Conservation (phyloP, 2,888 invertebrate genomes). For the Volucella zonaria region DNA sequence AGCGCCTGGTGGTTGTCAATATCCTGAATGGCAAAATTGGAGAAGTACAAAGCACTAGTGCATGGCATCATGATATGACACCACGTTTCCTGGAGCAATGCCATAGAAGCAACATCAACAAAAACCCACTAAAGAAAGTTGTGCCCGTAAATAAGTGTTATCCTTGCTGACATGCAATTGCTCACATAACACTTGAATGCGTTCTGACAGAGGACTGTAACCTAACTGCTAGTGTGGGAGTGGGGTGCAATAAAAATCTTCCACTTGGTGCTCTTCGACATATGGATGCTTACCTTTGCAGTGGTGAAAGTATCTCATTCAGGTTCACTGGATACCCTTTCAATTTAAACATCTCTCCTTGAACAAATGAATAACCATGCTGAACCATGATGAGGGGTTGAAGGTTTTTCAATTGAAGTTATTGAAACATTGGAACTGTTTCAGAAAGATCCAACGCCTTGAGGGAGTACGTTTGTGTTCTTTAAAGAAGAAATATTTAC, state of each 20-base stretch:
- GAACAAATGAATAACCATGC: not conserved
- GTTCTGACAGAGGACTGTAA: not conserved
- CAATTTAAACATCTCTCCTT: not conserved
- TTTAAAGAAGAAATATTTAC: too few relatives aligned
- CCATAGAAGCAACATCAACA: too few relatives aligned
- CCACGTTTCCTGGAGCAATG: too few relatives aligned
- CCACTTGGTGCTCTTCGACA: too few relatives aligned
- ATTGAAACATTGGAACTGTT: not conserved
- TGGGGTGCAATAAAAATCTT: too few relatives aligned
- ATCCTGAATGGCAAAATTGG: too few relatives aligned
- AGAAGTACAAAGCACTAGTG: too few relatives aligned
- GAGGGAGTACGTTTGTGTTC: too few relatives aligned
- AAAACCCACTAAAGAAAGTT: not conserved
- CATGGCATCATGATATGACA: too few relatives aligned
- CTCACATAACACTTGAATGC: not conserved
- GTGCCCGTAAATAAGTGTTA: not conserved
- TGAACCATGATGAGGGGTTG: not conserved
- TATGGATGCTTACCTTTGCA: too few relatives aligned
- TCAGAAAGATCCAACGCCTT: not conserved
- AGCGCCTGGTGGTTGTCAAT: too few relatives aligned
- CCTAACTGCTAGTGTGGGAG: too few relatives aligned
- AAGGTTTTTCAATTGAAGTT: not conserved
- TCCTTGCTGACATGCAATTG: not conserved
- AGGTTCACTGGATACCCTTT: not conserved
- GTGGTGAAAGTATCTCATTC: not conserved